Evolutionary conservation across 2,888 invertebrate species (phyloP).

Genomic region (Sarcophaga rosellei): DNA sequence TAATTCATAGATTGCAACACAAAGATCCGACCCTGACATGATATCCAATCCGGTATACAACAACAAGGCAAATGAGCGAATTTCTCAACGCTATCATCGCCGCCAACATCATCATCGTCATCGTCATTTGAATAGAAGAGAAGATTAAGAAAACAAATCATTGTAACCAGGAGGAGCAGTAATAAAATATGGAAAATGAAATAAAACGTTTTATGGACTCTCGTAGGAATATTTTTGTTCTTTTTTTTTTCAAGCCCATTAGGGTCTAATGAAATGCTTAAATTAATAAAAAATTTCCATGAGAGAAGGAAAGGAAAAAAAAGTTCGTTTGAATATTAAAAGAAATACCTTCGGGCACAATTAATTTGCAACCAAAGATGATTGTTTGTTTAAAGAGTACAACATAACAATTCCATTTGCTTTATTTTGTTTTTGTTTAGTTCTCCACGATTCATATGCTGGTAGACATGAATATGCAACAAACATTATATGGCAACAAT

Average conservation of each 20-base stretch:
- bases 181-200: slow-evolving; percentile 6
- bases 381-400: slow-evolving; percentile 56
- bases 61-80: slow-evolving; percentile 17
- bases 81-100: not conserved
- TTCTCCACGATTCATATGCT: not conserved
- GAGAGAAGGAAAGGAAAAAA: slow-evolving; percentile 50
- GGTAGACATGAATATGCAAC: not conserved
- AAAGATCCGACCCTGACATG: slow-evolving; percentile 63
- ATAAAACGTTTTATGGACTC: slow-evolving; percentile 34
- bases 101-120: not conserved
- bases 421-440: slow-evolving; percentile 23
- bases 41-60: not conserved
- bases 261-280: slow-evolving; percentile 62
- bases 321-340: slow-evolving; percentile 25
- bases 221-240: slow-evolving; percentile 51
- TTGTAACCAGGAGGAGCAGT: not conserved
- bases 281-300: slow-evolving; percentile 22
- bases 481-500: slow-evolving; percentile 14
- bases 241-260: slow-evolving; percentile 40
- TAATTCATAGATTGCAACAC: slow-evolving; percentile 39
- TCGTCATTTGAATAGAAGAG: slow-evolving; percentile 1
- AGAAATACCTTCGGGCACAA: slow-evolving; percentile 63
- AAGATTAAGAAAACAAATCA: slow-evolving; percentile 25
- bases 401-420: slow-evolving; percentile 4
- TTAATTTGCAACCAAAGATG: slow-evolving; percentile 59